These are phyloP conservation scores for Hystrix cristata DNA, from an alignment of 2,113 vertebrate species.

Conservation along the genomic window DNA sequence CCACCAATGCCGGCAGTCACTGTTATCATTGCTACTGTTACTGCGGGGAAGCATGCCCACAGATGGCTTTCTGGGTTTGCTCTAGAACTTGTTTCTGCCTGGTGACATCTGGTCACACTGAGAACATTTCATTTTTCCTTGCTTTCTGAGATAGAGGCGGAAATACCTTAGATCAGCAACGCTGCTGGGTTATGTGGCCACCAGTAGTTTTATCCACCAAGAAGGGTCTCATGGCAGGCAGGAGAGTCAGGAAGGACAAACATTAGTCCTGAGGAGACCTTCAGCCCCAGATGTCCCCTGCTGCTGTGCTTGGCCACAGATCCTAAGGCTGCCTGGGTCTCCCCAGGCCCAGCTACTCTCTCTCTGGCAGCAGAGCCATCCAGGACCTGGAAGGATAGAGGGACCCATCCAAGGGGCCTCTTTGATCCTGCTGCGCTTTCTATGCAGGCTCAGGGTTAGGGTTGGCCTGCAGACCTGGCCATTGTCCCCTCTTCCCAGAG, in stretches of 20 bases:
- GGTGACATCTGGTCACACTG: not conserved
- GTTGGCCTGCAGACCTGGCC: not conserved
- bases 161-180: not conserved
- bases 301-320: not conserved
- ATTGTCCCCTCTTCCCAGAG: not conserved
- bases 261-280: not conserved
- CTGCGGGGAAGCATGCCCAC: not conserved
- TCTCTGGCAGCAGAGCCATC: not conserved
- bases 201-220: not conserved
- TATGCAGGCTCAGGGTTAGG: not conserved
- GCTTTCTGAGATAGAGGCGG: not conserved
- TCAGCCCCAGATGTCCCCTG: not conserved
- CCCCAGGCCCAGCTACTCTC: not conserved
- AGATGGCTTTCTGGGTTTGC: conserved; percentile 2
- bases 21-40: rapidly evolving
- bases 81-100: not conserved
- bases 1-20: not conserved
- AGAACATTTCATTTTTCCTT: not conserved
- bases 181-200: not conserved
- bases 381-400: too few species aligned
- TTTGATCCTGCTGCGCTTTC: not conserved
- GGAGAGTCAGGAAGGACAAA: not conserved
- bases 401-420: not conserved
- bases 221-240: not conserved
- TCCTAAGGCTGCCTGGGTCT: not conserved